Conservation (phyloP, 1,140 invertebrate genomes). For the Ostrea edulis region DNA sequence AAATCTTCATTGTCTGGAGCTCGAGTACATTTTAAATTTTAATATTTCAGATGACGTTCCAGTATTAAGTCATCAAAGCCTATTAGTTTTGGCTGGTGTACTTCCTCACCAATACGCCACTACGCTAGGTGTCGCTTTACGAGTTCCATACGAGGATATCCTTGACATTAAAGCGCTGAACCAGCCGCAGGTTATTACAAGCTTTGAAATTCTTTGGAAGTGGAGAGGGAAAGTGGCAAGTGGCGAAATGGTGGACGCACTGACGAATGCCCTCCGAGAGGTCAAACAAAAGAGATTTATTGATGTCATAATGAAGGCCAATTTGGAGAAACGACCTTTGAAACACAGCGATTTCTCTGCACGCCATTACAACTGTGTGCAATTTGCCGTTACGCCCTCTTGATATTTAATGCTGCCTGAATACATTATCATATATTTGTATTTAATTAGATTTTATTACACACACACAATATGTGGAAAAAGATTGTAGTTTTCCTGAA, state of each 20-base stretch:
- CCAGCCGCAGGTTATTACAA: constrained; percentile 57
- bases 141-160: constrained; percentile 60
- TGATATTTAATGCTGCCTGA: background rate
- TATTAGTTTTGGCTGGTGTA: constrained; percentile 55
- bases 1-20: background rate
- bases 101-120: constrained; percentile 50
- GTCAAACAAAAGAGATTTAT: constrained; percentile 52
- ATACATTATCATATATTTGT: background rate
- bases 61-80: constrained; percentile 63
- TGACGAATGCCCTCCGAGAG: constrained; percentile 57
- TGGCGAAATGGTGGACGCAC: constrained; percentile 51
- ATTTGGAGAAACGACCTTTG: constrained; percentile 57
- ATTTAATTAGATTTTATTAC: background rate
- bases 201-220: constrained; percentile 64
- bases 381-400: background rate
- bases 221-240: constrained; percentile 60
- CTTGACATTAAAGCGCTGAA: constrained; percentile 56
- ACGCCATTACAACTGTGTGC: constrained; percentile 3
- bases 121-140: constrained; percentile 58
- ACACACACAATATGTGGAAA: background rate
- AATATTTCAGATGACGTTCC: constrained; percentile 60
- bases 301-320: constrained; percentile 58
- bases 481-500: no score
- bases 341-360: constrained; percentile 45
- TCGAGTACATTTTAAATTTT: background rate